A percentile compares a stretch with the other conserved stretches of the same genome.
These are phyloP conservation scores for Chaetogeoica ovagalla DNA, from an alignment of 2,888 invertebrate species.

Conservation along the genomic window DNA sequence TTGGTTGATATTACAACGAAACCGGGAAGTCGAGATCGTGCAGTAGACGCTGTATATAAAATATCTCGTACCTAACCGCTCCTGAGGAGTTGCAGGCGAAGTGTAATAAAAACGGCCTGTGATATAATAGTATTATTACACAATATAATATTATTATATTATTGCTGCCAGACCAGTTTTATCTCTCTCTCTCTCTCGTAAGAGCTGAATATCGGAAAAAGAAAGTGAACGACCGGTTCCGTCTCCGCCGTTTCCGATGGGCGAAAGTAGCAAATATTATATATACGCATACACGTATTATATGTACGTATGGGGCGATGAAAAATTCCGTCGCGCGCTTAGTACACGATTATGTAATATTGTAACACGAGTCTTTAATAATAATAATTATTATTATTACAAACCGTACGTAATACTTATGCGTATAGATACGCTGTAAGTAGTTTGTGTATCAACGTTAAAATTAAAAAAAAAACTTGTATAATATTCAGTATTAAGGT, in stretches of 20 bases:
- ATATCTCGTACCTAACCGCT: too few relatives aligned
- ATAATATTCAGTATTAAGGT: slow-evolving; percentile 26
- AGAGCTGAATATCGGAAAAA: slow-evolving; percentile 9
- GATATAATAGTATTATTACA: slow-evolving; percentile 33
- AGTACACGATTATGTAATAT: slow-evolving; percentile 11
- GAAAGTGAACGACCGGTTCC: slow-evolving; percentile 50
- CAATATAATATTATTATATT: background rate
- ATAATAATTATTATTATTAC: background rate
- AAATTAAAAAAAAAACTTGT: too few relatives aligned
- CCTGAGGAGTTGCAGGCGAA: too few relatives aligned
- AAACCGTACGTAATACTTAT: too few relatives aligned
- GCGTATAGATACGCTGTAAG: too few relatives aligned
- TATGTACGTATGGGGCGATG: background rate
- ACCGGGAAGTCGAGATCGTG: slow-evolving; percentile 10
- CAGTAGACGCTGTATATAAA: background rate
- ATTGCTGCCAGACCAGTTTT: slow-evolving; percentile 27
- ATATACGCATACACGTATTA: too few relatives aligned
- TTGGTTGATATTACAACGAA: background rate
- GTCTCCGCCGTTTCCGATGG: slow-evolving; percentile 25
- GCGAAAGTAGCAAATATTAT: slow-evolving; percentile 25
- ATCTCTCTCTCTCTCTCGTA: background rate
- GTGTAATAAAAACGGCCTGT: background rate
- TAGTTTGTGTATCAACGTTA: too few relatives aligned
- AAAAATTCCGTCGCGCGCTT: background rate
- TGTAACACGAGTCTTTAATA: background rate